Percentiles rank a stretch among this genome's conserved stretches.
These are phyloP conservation scores for Pyxicephalus adspersus DNA, from an alignment of 2,113 vertebrate species.

Conservation along the genomic window DNA sequence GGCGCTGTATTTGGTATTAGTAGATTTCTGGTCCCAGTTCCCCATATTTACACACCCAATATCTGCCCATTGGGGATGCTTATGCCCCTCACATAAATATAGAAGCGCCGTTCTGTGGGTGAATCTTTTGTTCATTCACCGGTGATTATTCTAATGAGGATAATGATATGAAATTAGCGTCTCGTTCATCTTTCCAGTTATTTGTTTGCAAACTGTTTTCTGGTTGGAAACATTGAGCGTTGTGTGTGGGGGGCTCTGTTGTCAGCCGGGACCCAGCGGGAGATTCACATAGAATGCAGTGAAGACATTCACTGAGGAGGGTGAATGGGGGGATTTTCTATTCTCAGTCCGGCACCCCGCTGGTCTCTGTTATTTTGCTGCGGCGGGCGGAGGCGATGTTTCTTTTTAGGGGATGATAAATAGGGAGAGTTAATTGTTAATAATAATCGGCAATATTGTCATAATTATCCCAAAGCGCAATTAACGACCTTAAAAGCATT, in stretches of 20 bases:
- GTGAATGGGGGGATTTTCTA: not conserved
- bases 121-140: too few species aligned
- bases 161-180: too few species aligned
- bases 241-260: slow-evolving; percentile 14
- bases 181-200: slow-evolving; percentile 1
- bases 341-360: slow-evolving; percentile 14
- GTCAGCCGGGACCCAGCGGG: slow-evolving; percentile 38
- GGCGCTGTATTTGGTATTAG: too few species aligned
- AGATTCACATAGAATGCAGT: not conserved
- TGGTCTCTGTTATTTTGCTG: not conserved
- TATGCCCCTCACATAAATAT: too few species aligned
- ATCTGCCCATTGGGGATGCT: too few species aligned
- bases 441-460: slow-evolving; percentile 52
- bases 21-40: too few species aligned
- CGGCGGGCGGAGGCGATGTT: slow-evolving; percentile 7
- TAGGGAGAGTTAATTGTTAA: slow-evolving; percentile 48
- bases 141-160: too few species aligned
- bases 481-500: slow-evolving; percentile 56
- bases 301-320: slow-evolving; percentile 35
- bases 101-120: too few species aligned
- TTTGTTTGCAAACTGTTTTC: slow-evolving; percentile 39
- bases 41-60: too few species aligned
- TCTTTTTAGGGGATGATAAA: slow-evolving; percentile 32
- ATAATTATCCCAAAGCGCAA: slow-evolving; percentile 51
- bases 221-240: not conserved